A percentile compares a stretch with the other conserved stretches of the same genome.
Evolutionary conservation across 2,797 vertebrate genomes (phyloP).

Genomic region (Poeciliopsis turneri): DNA sequence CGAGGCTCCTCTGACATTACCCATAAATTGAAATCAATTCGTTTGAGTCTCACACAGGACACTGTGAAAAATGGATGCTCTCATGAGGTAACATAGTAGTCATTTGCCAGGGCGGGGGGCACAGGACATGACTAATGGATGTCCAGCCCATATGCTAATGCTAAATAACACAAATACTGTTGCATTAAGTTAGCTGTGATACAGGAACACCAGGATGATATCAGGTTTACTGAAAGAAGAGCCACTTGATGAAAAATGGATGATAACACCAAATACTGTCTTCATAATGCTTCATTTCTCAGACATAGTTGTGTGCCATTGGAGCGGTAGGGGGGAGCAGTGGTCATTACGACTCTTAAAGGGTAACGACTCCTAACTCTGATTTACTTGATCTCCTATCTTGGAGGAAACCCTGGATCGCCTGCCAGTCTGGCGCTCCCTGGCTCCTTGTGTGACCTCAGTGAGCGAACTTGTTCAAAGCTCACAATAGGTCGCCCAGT

Average conservation of each 20-base stretch:
- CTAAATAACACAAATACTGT: slow-evolving; percentile 70
- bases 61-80: slow-evolving; percentile 76
- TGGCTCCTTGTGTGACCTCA: slow-evolving; percentile 81
- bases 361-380: slow-evolving; percentile 79
- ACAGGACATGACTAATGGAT: slow-evolving; percentile 73
- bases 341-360: slow-evolving; percentile 79
- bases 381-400: slow-evolving; percentile 87
- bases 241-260: slow-evolving; percentile 75
- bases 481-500: slow-evolving; percentile 81
- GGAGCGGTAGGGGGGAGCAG: slow-evolving; percentile 46
- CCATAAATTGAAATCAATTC: slow-evolving; percentile 81
- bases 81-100: slow-evolving; percentile 74
- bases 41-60: slow-evolving; percentile 73
- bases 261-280: slow-evolving; percentile 70
- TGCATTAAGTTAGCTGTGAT: slow-evolving; percentile 72
- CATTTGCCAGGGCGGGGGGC: slow-evolving; percentile 48
- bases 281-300: slow-evolving; percentile 66
- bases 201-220: slow-evolving; percentile 71
- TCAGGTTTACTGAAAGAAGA: slow-evolving; percentile 75
- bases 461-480: slow-evolving; percentile 53
- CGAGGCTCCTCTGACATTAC: slow-evolving; percentile 60
- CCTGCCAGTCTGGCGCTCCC: slow-evolving; percentile 86
- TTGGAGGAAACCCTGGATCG: slow-evolving; percentile 83
- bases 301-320: slow-evolving; percentile 60
- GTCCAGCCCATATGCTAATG: slow-evolving; percentile 73